phyloP scores from a whole-genome alignment of 2,797 vertebrate species.

The Anguilla megastoma region DNA sequence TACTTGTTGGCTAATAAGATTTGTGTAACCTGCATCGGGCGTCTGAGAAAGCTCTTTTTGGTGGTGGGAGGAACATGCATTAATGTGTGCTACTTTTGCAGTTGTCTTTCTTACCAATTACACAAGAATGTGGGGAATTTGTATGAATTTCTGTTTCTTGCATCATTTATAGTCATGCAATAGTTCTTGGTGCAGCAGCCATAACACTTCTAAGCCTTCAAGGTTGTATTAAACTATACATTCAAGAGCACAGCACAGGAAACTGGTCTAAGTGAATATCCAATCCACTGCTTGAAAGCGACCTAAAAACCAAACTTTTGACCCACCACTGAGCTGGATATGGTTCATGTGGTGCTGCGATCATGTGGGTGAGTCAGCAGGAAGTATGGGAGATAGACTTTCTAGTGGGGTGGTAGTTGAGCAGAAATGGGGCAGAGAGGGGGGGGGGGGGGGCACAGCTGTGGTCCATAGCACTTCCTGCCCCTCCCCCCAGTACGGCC shows the following conservation, averaged over 20 bases:
- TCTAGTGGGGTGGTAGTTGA: constrained; percentile 6
- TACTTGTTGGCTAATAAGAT: no score
- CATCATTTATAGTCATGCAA: background rate
- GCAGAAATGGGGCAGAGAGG: background rate
- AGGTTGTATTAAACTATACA: background rate
- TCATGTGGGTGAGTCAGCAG: constrained; percentile 22
- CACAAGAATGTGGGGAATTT: no score
- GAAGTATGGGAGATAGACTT: background rate
- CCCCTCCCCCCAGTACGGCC: background rate
- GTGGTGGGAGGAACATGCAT: no score
- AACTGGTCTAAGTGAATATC: background rate
- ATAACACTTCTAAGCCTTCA: background rate
- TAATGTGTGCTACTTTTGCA: no score
- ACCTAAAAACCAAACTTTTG: background rate
- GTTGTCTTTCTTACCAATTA: no score
- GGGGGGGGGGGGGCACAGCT: background rate
- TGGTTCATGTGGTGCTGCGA: background rate
- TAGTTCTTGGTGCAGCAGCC: background rate
- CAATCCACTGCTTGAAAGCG: background rate
- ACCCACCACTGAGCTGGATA: background rate
- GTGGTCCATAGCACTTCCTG: background rate
- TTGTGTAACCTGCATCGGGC: no score
- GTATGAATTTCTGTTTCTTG: no score
- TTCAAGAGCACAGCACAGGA: background rate
- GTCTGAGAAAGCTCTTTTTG: no score